Evolutionary conservation across 1,140 invertebrate genomes (phyloP), one percentile per base, ranked within the genome.

Genomic region (Cydia amplana): DNA sequence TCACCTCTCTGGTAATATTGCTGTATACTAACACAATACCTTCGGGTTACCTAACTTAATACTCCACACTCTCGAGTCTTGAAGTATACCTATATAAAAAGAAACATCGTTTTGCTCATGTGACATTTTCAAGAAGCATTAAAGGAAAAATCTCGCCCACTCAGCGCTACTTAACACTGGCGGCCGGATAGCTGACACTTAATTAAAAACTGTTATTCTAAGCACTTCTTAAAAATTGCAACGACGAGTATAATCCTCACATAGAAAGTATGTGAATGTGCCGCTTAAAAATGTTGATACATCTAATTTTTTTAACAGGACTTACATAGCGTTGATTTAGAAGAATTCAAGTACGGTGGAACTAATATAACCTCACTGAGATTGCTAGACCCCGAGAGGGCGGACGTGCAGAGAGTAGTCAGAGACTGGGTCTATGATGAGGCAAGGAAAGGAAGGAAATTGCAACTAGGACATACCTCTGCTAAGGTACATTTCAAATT

Each of bases 311-410:
- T 75, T 63, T n/a, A 12, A 65, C 85, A 97, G 97, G 97, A 99
- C 90, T 90, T 98, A 28, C 97, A 98, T 82, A 97, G 96, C 40
- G 95, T 98, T 7, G 97, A 98, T 91, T 93, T 98, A 82, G 97
- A 98, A 84, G 97, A 98, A 92, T 99, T 98, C 89, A 97, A 97
- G 91, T 98, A 98, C 89, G 97, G 97, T 10, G 98, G 97, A 36
- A 98, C 97, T 14, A 98, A 98, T 91, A 98, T 99, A 78, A 98
- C 97, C 7, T 97, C 97, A 1, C 96, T 98, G 82, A 94, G 97
- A 80, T 93, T 98, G 75, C 95, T 98, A 2, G 96, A 98, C 90
- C 96, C 96, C 0, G 95, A 96, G 74, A 95, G 95, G 75, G 93
- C 94, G 1, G 96, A 96, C 82, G 95, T 97, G 74, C 94, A 96